These are phyloP conservation scores for Heliocidaris tuberculata DNA, from an alignment of 35 echinoderm and acorn worm species.

Conservation along the genomic window DNA sequence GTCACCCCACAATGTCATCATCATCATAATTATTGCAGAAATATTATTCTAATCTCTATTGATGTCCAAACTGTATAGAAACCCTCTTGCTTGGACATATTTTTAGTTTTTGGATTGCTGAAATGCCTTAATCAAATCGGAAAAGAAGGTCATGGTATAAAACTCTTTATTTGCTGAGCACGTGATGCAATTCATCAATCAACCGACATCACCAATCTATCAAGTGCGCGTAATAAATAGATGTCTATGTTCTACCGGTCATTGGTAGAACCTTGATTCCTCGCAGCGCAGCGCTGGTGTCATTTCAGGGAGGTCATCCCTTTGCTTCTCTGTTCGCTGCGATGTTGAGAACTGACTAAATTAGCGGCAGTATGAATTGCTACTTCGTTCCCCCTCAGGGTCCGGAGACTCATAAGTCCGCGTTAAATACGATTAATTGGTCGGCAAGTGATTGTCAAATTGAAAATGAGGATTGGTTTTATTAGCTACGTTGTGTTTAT, in stretches of 20 bases:
- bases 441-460: conserved; percentile 47
- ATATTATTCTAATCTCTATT: not conserved
- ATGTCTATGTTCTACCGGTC: not conserved
- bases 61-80: not conserved
- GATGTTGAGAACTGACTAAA: not conserved
- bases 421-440: conserved; percentile 52
- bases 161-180: not conserved
- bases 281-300: not conserved
- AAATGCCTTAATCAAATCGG: not conserved
- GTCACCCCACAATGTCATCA: not conserved
- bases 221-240: not conserved
- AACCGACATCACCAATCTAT: not conserved
- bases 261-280: not conserved
- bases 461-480: conserved; percentile 23
- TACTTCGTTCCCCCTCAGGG: not conserved
- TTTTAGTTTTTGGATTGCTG: not conserved
- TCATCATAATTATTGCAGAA: not conserved
- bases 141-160: not conserved
- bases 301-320: not conserved
- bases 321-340: not conserved
- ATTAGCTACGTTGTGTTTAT: not conserved
- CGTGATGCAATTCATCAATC: not conserved
- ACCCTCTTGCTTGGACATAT: not conserved
- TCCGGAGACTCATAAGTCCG: conserved; percentile 1
- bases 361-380: conserved; percentile 23